Evolutionary conservation across 64 coral and sea anemone genomes (phyloP).

Genomic region (Anthopleura sola): DNA sequence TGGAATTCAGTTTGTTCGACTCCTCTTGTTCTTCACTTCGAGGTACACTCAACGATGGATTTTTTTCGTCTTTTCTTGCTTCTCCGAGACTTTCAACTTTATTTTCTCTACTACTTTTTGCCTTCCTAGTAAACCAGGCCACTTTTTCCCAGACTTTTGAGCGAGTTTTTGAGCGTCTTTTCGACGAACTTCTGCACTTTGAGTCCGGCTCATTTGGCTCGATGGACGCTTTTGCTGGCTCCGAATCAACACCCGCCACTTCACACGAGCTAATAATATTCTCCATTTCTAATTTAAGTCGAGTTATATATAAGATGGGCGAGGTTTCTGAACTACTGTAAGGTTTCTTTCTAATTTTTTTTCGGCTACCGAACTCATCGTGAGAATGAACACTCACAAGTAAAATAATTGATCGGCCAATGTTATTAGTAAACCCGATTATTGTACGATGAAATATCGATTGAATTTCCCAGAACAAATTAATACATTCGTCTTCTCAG

Average conservation of each 20-base stretch:
- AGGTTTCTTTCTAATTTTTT: not conserved
- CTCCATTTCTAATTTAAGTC: not conserved
- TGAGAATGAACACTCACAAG: not conserved
- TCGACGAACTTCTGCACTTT: not conserved
- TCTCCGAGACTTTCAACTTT: slow-evolving; percentile 31
- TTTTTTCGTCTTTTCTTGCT: not conserved
- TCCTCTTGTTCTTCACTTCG: not conserved
- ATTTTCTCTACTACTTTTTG: slow-evolving; percentile 64
- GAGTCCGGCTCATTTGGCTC: not conserved
- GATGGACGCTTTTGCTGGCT: not conserved
- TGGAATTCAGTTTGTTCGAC: not conserved
- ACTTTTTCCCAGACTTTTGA: slow-evolving; percentile 94
- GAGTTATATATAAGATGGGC: not conserved
- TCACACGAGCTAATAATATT: not conserved
- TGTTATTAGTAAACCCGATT: not conserved
- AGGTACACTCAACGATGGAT: not conserved
- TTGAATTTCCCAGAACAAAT: too few species aligned
- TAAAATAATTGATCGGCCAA: not conserved
- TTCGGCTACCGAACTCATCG: not conserved
- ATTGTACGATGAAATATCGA: not conserved
- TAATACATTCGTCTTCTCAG: too few species aligned
- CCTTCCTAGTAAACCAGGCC: slow-evolving; percentile 78
- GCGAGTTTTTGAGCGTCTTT: slow-evolving; percentile 53
- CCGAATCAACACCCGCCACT: not conserved
- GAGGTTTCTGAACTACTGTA: slow-evolving; percentile 1